Base-by-base conservation (phyloP, 2,888 invertebrate species). In the Mythimna loreyi region DNA sequence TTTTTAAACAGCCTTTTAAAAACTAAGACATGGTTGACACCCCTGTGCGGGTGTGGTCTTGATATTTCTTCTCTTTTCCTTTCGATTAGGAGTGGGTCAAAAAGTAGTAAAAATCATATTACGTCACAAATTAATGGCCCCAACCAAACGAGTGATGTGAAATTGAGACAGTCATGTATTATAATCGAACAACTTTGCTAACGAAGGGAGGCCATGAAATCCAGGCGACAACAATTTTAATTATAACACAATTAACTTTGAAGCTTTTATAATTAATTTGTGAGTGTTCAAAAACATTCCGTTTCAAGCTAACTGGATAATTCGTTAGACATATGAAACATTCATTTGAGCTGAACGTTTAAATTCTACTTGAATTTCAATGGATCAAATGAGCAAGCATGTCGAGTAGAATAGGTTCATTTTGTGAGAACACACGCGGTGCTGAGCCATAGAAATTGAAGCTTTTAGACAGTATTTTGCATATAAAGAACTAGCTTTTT, bases 371-470 rank as follows among this genome's bases (percentile, higher is more conserved):
- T 62, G 45, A 13, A 56, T 62, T 58, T 53, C 55, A n/a, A n/a
- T 56, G 52, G 40, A 78, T 65, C 40, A 62, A 62, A 55, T 59
- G 58, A 59, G 43, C 21, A n/a, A 49, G 33, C 13, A 30, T 45
- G 61, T 8, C 8, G n/a, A 16, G 11, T 43, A n/a, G 36, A 65
- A 73, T 63, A n/a, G 50, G 11, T 65, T 62, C 13, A 62, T 59
- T 66, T 73, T 56, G 55, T 62, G 49, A 56, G 61, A 60, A 49
- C 59, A 57, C 33, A 19, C 25, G 28, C 19, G 28, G 68, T 40
- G 57, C 73, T 75, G 30, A 55, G 59, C 11, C 6, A 67, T 63
- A 70, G 23, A 25, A 49, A 53, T 53, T n/a, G 11, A 33, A 13
- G 30, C 19, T 53, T 28, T n/a, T 9, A 6, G 30, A 11, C 30